Evolutionary conservation across 2,113 vertebrate species (phyloP).

Genomic region (Poicephalus meyeri): DNA sequence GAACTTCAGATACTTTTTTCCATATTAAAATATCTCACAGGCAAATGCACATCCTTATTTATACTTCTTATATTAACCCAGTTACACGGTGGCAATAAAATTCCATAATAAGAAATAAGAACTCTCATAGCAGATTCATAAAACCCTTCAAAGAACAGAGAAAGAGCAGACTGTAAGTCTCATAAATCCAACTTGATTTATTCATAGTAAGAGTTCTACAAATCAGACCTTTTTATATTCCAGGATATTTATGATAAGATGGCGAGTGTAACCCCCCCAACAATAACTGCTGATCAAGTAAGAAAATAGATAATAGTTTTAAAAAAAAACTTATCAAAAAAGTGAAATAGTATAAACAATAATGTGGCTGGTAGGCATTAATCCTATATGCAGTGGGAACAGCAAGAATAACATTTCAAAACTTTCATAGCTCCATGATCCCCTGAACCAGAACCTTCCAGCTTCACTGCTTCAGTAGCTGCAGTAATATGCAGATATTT

Average conservation of each 20-base stretch:
- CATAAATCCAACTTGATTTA: conserved; percentile 66
- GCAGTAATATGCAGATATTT: background rate
- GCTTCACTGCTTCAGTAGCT: background rate
- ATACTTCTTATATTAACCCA: conserved; percentile 42
- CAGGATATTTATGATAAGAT: conserved; percentile 16
- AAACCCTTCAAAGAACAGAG: conserved; percentile 34
- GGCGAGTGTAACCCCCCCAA: background rate
- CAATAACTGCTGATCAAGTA: conserved; percentile 34
- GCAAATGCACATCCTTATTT: conserved; percentile 36
- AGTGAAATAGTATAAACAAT: background rate
- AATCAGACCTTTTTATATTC: conserved; percentile 19
- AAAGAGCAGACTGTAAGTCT: background rate
- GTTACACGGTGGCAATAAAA: conserved; percentile 6
- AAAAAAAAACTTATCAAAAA: background rate
- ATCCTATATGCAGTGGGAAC: background rate
- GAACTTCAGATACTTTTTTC: conserved; percentile 13
- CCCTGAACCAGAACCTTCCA: background rate
- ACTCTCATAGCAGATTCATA: conserved; percentile 19
- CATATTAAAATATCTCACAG: conserved; percentile 8
- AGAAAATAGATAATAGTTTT: background rate
- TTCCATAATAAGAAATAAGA: conserved; percentile 44
- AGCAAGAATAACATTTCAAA: background rate
- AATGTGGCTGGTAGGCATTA: background rate
- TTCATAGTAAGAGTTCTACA: conserved; percentile 19
- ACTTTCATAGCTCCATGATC: background rate